phyloP scores from a whole-genome alignment of 2,888 invertebrate species.

The Electrophaes corylata region DNA sequence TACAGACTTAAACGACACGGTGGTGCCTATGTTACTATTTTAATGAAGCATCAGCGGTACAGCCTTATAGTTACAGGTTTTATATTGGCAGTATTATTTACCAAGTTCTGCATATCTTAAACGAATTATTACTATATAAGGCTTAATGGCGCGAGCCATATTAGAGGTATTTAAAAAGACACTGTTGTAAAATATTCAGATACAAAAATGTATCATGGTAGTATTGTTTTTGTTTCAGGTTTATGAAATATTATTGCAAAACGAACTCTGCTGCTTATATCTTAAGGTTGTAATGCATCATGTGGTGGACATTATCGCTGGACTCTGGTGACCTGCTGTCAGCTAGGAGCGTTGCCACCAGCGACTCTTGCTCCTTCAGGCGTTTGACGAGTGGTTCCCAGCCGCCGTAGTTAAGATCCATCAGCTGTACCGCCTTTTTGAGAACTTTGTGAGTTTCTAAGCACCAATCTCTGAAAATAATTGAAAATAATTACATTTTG shows the following conservation, averaged over 20 bases:
- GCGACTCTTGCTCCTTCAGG: constrained; percentile 66
- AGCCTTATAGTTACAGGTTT: too few relatives aligned
- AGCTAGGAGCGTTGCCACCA: constrained; percentile 63
- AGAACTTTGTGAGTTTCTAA: constrained; percentile 77
- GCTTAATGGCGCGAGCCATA: too few relatives aligned
- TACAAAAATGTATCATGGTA: not conserved
- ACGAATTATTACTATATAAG: too few relatives aligned
- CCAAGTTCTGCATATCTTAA: too few relatives aligned
- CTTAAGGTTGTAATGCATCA: constrained; percentile 69
- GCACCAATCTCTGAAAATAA: constrained; percentile 70
- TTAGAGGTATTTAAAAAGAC: not conserved
- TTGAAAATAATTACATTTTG: too few relatives aligned
- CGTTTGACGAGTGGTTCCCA: constrained; percentile 77
- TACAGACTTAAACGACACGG: too few relatives aligned
- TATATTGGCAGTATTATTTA: too few relatives aligned
- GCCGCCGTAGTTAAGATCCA: constrained; percentile 79
- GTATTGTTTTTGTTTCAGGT: too few relatives aligned
- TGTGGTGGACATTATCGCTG: constrained; percentile 58
- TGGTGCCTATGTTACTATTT: too few relatives aligned
- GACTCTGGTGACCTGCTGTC: constrained; percentile 52
- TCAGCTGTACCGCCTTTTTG: constrained; percentile 76
- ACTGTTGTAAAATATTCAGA: not conserved
- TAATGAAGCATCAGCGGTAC: too few relatives aligned
- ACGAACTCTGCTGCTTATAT: constrained; percentile 41
- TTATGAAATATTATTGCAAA: not conserved